Evolutionary conservation across 2,888 invertebrate genomes (phyloP), one percentile per base, ranked within the genome.

Genomic region (Philereme vetulata): DNA sequence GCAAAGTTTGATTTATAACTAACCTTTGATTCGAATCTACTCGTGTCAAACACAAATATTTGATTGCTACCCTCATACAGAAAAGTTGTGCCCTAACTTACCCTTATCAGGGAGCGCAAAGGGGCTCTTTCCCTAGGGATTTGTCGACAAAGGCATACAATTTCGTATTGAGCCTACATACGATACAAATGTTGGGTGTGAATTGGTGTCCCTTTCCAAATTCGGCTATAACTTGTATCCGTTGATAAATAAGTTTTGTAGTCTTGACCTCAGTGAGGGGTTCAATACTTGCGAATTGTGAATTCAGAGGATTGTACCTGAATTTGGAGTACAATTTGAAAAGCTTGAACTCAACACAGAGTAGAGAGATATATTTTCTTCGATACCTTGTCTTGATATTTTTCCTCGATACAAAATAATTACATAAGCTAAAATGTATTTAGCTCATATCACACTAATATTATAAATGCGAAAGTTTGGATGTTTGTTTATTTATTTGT

Each of bases 111-210:
- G 42, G 56, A 32, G 54, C 59, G 56, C 63, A 51, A 65, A 60
- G 61, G 66, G 62, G 56, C 61, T 52, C 40, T 42, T 38, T 64
- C 68, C 65, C 64, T 42, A 3, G 66, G 60, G 65, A 65, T 56
- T 60, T 52, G 61, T 48, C 66, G 59, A 67, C 70, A 70, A 70
- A 67, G 62, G 67, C 52, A 56, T 51, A 61, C 66, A 65, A 67
- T 65, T 65, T 59, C 53, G 53, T 56, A 62, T 62, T 58, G 62
- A 62, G 58, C 55, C 51, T 55, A 64, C 67, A 63, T 53, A 58
- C 65, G 64, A 67, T 67, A 67, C 64, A 62, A 66, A 66, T 56
- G 61, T 58, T 21, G 59, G 56, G 58, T 67, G 58, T 61, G 55
- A 63, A 67, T 63, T 63, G 68, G 58, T 57, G 61, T 61, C 61